A percentile compares a stretch with the other conserved stretches of the same genome.
These are phyloP conservation scores for Axinella damicornis DNA, from an alignment of 37 sponge, comb jelly and placozoan species.

Conservation along the genomic window DNA sequence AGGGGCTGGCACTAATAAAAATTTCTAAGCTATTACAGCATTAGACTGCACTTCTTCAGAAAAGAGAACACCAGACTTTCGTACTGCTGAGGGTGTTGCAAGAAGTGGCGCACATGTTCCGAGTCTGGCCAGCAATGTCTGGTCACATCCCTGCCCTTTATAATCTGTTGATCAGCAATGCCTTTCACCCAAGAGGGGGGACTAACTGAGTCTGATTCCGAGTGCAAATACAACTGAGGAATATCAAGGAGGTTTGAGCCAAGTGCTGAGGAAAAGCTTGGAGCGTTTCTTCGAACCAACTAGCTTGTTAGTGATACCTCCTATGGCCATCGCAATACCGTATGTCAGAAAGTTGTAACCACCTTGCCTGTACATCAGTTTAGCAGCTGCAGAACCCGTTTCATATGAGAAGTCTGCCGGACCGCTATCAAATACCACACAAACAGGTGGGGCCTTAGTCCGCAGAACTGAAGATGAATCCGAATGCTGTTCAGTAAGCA, in stretches of 20 bases:
- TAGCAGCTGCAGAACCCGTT: constrained; percentile 59
- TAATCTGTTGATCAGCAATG: constrained; percentile 39
- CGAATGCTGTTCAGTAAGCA: not conserved
- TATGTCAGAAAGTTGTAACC: not conserved
- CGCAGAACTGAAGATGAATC: not conserved
- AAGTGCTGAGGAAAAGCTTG: constrained; percentile 10
- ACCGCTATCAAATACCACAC: constrained; percentile 76
- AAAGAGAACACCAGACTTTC: constrained; percentile 3
- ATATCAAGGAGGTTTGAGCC: constrained; percentile 1
- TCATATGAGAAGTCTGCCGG: constrained; percentile 43
- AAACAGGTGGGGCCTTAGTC: constrained; percentile 6
- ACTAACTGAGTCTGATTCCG: constrained; percentile 49
- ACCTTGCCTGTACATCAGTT: constrained; percentile 57
- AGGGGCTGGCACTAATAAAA: no score
- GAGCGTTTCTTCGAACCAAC: constrained; percentile 35
- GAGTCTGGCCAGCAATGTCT: constrained; percentile 47
- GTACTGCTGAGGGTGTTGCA: constrained; percentile 58
- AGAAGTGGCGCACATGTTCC: constrained; percentile 49
- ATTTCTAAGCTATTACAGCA: not conserved
- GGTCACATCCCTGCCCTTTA: constrained; percentile 30
- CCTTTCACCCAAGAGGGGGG: not conserved
- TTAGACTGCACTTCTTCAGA: not conserved
- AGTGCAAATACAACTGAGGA: constrained; percentile 73
- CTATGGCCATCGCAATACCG: not conserved
- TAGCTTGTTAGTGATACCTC: constrained; percentile 1